A percentile compares a stretch with the other conserved stretches of the same genome.
Evolutionary conservation across 2,113 vertebrate genomes (phyloP).

Genomic region (Mustela nigripes): DNA sequence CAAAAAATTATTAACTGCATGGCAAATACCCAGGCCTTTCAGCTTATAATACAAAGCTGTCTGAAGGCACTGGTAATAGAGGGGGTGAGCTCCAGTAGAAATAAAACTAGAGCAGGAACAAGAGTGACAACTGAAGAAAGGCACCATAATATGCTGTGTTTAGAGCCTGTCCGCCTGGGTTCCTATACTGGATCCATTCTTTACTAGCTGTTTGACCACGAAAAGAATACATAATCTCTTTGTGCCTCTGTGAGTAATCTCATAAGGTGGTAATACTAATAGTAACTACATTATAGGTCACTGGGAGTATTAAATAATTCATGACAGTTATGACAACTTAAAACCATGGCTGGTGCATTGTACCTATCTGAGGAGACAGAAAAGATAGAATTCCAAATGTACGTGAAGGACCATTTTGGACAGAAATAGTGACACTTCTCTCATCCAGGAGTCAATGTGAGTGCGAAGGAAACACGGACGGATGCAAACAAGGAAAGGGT

Average conservation of each 20-base stretch:
- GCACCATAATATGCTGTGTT: background rate
- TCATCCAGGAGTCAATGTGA: background rate
- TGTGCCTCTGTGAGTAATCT: background rate
- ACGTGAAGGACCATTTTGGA: background rate
- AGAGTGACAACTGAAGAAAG: background rate
- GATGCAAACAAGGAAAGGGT: too few species aligned
- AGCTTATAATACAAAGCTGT: background rate
- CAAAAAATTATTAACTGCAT: background rate
- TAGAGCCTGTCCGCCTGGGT: background rate
- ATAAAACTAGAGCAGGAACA: background rate
- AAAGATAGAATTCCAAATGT: background rate
- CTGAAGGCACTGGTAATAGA: background rate
- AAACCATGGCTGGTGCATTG: background rate
- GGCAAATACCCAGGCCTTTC: background rate
- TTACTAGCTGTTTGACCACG: background rate
- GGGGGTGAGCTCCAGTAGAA: background rate
- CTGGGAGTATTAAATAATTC: background rate
- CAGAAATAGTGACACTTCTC: background rate
- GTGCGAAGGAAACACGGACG: background rate
- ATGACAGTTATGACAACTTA: background rate
- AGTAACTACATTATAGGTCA: background rate
- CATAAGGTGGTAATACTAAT: background rate
- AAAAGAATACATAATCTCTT: background rate
- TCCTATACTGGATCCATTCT: background rate
- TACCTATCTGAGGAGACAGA: background rate